phyloP scores from a whole-genome alignment of 92 coral and sea anemone species.

The Umimayanthus chanpuru region DNA sequence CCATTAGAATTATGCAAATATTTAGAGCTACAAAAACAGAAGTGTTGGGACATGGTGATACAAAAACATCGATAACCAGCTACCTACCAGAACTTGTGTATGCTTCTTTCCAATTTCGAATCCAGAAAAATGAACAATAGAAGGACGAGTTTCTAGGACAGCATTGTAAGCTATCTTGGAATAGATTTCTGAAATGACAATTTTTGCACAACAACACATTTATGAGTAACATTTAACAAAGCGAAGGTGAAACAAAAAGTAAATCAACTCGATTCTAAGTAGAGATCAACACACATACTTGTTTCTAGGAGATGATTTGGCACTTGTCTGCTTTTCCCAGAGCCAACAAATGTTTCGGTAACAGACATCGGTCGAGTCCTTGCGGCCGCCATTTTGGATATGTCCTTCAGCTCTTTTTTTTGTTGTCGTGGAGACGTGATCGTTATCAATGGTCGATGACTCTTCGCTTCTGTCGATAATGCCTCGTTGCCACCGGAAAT shows the following conservation, averaged over 20 bases:
- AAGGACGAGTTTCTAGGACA: conserved; percentile 82
- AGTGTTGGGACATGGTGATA: neutral
- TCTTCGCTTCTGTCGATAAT: conserved; percentile 24
- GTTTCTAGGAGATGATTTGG: conserved; percentile 97
- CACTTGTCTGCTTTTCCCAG: conserved; percentile 71
- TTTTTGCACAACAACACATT: neutral
- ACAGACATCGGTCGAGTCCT: conserved; percentile 70
- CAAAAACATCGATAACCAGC: neutral
- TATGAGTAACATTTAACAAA: neutral
- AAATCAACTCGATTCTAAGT: neutral
- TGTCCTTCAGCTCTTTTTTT: conserved; percentile 18
- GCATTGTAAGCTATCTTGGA: conserved; percentile 85
- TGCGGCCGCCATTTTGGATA: conserved; percentile 96
- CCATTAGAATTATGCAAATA: neutral
- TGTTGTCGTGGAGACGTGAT: conserved; percentile 71
- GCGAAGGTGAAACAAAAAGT: neutral
- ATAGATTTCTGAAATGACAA: conserved; percentile 77
- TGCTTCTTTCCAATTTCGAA: conserved; percentile 85
- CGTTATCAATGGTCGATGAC: conserved; percentile 15
- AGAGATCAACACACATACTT: conserved; percentile 60
- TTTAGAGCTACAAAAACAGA: neutral
- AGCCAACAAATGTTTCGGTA: conserved; percentile 81
- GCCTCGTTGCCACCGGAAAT: neutral
- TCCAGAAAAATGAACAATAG: conserved; percentile 90
- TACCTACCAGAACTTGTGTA: conserved; percentile 77